A percentile compares a stretch with the other conserved stretches of the same genome.
These are phyloP conservation scores for Odontamblyopus rebecca DNA, from an alignment of 2,797 vertebrate species.

Conservation along the genomic window DNA sequence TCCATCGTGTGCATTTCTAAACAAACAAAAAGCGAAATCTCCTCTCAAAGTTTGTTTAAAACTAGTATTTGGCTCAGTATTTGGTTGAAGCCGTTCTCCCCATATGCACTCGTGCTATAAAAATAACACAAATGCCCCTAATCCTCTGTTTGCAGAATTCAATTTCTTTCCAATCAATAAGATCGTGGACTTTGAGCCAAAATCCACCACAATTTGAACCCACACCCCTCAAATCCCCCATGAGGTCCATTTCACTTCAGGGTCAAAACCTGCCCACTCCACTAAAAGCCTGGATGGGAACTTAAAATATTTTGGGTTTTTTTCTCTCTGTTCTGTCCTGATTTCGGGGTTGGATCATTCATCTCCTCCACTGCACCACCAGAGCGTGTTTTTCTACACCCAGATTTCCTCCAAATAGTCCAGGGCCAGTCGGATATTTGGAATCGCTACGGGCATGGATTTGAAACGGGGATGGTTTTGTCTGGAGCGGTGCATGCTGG, in stretches of 20 bases:
- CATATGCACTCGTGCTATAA: neutral
- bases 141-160: neutral
- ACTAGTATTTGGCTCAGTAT: neutral
- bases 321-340: neutral
- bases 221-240: neutral
- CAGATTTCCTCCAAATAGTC: neutral
- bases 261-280: neutral
- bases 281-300: constrained; percentile 10
- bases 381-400: neutral
- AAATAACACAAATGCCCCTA: neutral
- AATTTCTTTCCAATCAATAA: neutral
- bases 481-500: constrained; percentile 6
- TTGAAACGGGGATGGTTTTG: neutral
- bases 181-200: neutral
- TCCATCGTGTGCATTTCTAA: no score
- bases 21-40: no score
- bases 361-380: neutral
- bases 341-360: neutral
- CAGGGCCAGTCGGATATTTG: constrained; percentile 1
- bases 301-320: neutral
- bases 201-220: constrained; percentile 7
- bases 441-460: constrained; percentile 16
- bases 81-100: neutral
- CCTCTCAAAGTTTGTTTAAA: no score
- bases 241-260: constrained; percentile 3